A percentile compares a stretch with the other conserved stretches of the same genome.
These are phyloP conservation scores for Tauraco hartlaubi DNA, from an alignment of 2,797 vertebrate genomes.

Conservation along the genomic window DNA sequence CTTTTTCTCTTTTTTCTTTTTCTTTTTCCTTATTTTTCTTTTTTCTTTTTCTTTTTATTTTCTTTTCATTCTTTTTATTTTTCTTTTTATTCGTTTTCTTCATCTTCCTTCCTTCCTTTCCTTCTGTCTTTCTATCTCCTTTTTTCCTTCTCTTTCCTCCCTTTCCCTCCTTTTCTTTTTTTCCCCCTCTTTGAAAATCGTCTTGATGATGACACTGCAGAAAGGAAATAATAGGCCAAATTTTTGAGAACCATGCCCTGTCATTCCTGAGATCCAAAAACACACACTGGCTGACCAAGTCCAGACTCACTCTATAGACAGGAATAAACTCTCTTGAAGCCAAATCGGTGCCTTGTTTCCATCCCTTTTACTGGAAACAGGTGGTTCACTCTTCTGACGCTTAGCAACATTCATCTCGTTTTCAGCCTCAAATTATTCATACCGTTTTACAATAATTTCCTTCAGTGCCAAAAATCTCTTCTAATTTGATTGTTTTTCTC, in stretches of 20 bases:
- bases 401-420: not conserved
- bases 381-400: not conserved
- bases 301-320: not conserved
- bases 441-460: not conserved
- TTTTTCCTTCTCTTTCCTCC: no score
- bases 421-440: not conserved
- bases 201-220: not conserved
- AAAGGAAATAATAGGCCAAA: not conserved
- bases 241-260: not conserved
- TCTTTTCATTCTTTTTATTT: no score
- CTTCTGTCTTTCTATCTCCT: fast-evolving
- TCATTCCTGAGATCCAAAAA: not conserved
- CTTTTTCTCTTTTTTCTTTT: no score
- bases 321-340: not conserved
- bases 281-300: not conserved
- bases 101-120: no score
- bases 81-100: no score
- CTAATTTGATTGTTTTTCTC: not conserved
- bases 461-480: not conserved
- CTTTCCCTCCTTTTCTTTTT: no score
- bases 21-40: no score
- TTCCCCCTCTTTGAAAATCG: not conserved
- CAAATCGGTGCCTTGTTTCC: not conserved
- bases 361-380: not conserved
- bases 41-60: no score